Conservation (phyloP, 2,797 vertebrate species). For the Limosa lapponica region DNA sequence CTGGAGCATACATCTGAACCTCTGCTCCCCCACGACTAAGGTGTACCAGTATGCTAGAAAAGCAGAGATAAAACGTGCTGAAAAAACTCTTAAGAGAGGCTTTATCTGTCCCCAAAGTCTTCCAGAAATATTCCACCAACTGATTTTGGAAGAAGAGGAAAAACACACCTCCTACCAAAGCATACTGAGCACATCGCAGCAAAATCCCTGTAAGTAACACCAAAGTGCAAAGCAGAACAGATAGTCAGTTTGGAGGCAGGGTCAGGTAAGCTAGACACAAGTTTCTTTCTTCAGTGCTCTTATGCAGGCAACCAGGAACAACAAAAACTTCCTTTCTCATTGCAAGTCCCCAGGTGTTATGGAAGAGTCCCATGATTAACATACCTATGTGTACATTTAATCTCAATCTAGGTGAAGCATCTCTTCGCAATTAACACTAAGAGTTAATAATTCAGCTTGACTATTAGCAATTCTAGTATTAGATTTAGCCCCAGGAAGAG, state of each 20-base stretch:
- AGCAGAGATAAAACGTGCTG: accelerated
- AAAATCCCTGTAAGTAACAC: background rate
- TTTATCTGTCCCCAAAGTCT: background rate
- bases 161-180: background rate
- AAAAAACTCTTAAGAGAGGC: background rate
- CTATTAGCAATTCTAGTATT: background rate
- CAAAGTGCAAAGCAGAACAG: background rate
- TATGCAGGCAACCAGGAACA: background rate
- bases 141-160: background rate
- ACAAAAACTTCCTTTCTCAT: background rate
- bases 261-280: background rate
- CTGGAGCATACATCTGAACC: conserved; percentile 88
- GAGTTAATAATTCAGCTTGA: background rate
- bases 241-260: background rate
- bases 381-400: background rate
- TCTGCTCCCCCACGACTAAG: conserved; percentile 85
- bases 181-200: background rate
- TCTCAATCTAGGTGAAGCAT: background rate
- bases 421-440: background rate
- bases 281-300: background rate
- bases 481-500: background rate
- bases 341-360: background rate
- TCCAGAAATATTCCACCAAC: background rate
- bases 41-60: conserved; percentile 84
- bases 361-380: background rate